phyloP scores from a whole-genome alignment of 2,113 vertebrate genomes.

The Dolichotis patagonum region DNA sequence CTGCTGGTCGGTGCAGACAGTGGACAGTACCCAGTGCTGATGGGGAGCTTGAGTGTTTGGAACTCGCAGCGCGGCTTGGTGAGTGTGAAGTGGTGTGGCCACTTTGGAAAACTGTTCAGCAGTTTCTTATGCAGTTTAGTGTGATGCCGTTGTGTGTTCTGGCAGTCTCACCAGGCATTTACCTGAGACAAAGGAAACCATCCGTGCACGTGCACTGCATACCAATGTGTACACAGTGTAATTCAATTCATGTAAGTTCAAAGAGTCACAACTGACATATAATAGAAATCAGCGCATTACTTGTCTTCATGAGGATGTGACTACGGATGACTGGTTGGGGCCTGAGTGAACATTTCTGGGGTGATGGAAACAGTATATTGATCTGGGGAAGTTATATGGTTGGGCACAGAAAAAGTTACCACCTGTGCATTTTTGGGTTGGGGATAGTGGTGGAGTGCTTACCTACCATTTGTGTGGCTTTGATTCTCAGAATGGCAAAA shows the following conservation, averaged over 20 bases:
- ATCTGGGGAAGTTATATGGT: neutral
- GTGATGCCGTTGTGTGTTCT: too few relatives aligned
- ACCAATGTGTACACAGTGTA: neutral
- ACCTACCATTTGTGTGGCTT: neutral
- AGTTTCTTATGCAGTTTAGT: neutral
- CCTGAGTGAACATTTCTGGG: neutral
- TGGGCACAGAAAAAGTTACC: neutral
- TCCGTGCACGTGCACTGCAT: neutral
- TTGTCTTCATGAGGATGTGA: neutral
- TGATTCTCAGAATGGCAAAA: neutral
- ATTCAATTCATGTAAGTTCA: neutral
- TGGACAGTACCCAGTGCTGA: too few relatives aligned
- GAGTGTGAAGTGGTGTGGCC: too few relatives aligned
- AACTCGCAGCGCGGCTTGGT: fast-evolving
- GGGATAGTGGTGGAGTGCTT: neutral
- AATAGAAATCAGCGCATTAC: neutral
- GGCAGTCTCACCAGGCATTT: neutral
- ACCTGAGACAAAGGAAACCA: neutral
- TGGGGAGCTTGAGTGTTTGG: too few relatives aligned
- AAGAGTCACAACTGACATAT: neutral
- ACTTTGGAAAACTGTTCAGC: neutral
- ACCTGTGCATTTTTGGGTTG: neutral
- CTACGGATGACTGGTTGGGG: neutral
- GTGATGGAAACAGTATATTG: neutral
- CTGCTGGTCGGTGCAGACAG: neutral